Conservation (phyloP, 2,888 invertebrate species). For the Lochmaea capreae region DNA sequence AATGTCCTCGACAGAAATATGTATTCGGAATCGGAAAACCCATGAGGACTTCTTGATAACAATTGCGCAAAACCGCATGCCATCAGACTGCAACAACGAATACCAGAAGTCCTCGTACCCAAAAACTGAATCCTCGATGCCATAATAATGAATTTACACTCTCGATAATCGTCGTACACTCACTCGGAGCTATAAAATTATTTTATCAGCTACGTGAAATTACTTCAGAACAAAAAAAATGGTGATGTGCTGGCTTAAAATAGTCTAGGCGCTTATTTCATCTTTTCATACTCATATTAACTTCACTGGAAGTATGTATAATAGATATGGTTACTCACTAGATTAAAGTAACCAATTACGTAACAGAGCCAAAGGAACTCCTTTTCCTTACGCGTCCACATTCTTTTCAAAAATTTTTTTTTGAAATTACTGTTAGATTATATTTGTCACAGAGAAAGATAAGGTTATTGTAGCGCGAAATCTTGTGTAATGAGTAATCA, state of each 20-base stretch:
- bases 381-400: no score
- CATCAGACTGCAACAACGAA: conserved; percentile 12
- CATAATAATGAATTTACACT: conserved; percentile 10
- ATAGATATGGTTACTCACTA: no score
- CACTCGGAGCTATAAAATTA: conserved; percentile 2
- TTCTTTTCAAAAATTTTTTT: no score
- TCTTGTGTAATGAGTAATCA: no score
- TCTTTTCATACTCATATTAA: not conserved
- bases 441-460: no score
- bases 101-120: conserved; percentile 33
- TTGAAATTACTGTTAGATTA: no score
- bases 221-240: conserved; percentile 4
- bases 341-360: no score
- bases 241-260: not conserved
- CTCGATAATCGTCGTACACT: conserved; percentile 1
- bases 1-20: not conserved
- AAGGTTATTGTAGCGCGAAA: no score
- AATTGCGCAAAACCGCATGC: conserved; percentile 27
- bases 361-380: no score
- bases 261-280: not conserved
- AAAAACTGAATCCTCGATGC: conserved; percentile 28
- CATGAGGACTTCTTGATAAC: conserved; percentile 15
- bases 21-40: conserved; percentile 31
- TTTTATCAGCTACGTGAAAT: conserved; percentile 9
- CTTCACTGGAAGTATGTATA: not conserved